These are phyloP conservation scores for Drosophila sucinea DNA, from an alignment of 1,140 invertebrate species.

Conservation along the genomic window DNA sequence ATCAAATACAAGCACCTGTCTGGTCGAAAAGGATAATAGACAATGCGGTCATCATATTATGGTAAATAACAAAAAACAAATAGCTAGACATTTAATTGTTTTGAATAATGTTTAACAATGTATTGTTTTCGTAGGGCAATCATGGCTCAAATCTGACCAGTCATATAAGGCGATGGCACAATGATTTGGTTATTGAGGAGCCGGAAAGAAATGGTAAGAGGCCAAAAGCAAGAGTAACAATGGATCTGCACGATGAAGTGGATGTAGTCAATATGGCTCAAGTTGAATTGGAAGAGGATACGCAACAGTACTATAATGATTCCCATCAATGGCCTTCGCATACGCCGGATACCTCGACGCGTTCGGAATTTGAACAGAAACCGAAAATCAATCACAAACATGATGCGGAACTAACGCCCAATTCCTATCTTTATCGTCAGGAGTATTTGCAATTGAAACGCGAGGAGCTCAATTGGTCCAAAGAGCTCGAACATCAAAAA, in stretches of 20 bases:
- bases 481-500: slow-evolving; percentile 6
- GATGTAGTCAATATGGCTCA: slow-evolving; percentile 7
- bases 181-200: not conserved
- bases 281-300: slow-evolving; percentile 1
- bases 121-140: not conserved
- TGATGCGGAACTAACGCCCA: slow-evolving; percentile 1
- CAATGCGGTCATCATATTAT: slow-evolving; percentile 6
- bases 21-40: slow-evolving; percentile 5
- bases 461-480: slow-evolving; percentile 7
- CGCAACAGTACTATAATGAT: not conserved
- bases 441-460: slow-evolving; percentile 15
- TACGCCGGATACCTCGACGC: slow-evolving; percentile 2
- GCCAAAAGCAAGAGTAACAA: not conserved
- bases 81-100: too few relatives aligned
- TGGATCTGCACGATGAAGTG: slow-evolving; percentile 1
- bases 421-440: not conserved
- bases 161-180: slow-evolving; percentile 1
- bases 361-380: slow-evolving; percentile 11
- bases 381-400: not conserved
- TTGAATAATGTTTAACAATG: too few relatives aligned
- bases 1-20: not conserved
- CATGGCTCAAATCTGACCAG: slow-evolving; percentile 4
- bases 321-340: slow-evolving; percentile 5
- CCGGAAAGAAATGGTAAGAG: slow-evolving; percentile 2
- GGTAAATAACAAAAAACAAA: not conserved